Evolutionary conservation across 30 jellyfish, hydroid and myxozoan genomes (phyloP).

Genomic region (Aurelia sp.): DNA sequence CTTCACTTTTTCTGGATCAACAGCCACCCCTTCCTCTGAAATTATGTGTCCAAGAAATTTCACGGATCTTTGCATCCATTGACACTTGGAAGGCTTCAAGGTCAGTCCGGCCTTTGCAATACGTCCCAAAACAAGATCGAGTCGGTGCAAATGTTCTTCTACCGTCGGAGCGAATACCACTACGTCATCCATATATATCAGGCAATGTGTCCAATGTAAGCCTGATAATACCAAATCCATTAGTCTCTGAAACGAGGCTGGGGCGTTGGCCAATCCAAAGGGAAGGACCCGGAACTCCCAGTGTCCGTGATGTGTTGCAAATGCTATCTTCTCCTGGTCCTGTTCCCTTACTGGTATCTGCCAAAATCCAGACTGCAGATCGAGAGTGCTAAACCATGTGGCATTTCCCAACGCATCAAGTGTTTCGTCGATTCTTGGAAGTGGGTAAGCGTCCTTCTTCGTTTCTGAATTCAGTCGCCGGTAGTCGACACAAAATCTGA

Average conservation of each 20-base stretch:
- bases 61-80: conserved; percentile 36
- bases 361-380: conserved; percentile 68
- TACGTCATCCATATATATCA: conserved; percentile 52
- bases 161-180: conserved; percentile 40
- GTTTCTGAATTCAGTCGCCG: conserved; percentile 36
- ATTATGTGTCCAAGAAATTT: conserved; percentile 59
- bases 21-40: conserved; percentile 39
- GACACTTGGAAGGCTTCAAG: conserved; percentile 49
- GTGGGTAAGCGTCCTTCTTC: conserved; percentile 44
- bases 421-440: conserved; percentile 57
- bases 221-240: too few species aligned
- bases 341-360: conserved; percentile 50
- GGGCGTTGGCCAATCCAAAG: too few species aligned
- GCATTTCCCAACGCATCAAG: conserved; percentile 61
- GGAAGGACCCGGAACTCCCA: too few species aligned
- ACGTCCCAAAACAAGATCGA: conserved; percentile 32
- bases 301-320: too few species aligned
- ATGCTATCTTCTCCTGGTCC: conserved; percentile 46
- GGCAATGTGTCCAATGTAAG: too few species aligned
- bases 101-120: conserved; percentile 52
- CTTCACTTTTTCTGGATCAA: conserved; percentile 34
- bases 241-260: too few species aligned
- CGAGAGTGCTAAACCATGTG: conserved; percentile 49
- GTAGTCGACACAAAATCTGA: conserved; percentile 57
- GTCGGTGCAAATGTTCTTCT: conserved; percentile 50